A percentile compares a stretch with the other conserved stretches of the same genome.
Conservation (phyloP, 2,797 vertebrate species). For the Gymnothorax javanicus region DNA sequence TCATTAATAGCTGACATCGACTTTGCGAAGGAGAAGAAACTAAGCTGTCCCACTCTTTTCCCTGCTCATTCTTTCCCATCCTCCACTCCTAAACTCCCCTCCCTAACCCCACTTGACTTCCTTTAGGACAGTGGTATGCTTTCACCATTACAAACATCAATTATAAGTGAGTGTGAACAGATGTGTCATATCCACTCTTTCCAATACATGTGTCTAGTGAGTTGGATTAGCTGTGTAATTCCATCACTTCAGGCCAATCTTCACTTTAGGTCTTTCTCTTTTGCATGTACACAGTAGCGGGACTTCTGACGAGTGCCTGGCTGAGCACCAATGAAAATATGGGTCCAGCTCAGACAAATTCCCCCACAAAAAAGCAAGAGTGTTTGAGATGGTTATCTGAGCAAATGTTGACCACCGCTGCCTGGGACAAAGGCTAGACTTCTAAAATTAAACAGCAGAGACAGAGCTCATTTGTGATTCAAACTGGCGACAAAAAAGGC, state of each 20-base stretch:
- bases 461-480: conserved; percentile 1
- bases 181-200: background rate
- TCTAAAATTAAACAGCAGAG: conserved; percentile 4
- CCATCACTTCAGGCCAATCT: background rate
- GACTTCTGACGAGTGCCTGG: conserved; percentile 10
- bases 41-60: no score
- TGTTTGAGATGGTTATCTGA: conserved; percentile 28
- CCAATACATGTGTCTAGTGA: background rate
- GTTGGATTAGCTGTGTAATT: background rate
- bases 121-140: no score
- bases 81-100: no score
- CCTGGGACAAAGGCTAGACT: background rate
- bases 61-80: no score
- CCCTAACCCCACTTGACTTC: no score
- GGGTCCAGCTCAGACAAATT: background rate
- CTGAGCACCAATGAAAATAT: conserved; percentile 15
- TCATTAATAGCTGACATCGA: no score
- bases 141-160: background rate
- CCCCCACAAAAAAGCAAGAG: conserved; percentile 6
- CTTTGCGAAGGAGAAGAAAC: no score
- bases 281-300: conserved; percentile 19
- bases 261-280: background rate
- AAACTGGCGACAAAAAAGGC: background rate
- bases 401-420: conserved; percentile 18
- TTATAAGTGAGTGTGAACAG: background rate